Percentiles rank a stretch among this genome's conserved stretches.
phyloP scores from a whole-genome alignment of 2,797 vertebrate genomes.

The Myiotriccus ornatus region DNA sequence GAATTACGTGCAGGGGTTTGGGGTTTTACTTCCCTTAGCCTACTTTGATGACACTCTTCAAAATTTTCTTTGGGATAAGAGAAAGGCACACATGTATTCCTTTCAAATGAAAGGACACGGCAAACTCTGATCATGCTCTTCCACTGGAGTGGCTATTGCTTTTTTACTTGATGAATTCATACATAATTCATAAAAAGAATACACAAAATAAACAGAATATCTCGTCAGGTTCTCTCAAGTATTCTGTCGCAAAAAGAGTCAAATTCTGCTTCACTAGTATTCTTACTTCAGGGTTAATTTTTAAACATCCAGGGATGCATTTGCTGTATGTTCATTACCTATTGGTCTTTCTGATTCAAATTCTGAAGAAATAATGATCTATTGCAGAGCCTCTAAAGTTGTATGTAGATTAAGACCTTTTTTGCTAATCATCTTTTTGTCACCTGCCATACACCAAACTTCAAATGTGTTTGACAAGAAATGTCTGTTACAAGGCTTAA shows the following conservation, averaged over 20 bases:
- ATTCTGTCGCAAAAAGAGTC: not conserved
- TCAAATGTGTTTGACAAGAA: not conserved
- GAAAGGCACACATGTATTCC: not conserved
- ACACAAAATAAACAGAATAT: not conserved
- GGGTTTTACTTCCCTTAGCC: not conserved
- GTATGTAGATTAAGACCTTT: not conserved
- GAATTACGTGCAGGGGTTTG: not conserved
- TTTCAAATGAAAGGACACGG: not conserved
- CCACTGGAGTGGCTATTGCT: not conserved
- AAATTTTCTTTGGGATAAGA: not conserved
- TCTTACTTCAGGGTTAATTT: not conserved
- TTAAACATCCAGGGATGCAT: not conserved
- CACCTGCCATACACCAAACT: not conserved
- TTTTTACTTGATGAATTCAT: not conserved
- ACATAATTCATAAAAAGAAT: not conserved
- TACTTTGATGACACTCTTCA: not conserved
- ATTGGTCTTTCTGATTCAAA: not conserved
- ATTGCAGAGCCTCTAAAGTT: not conserved
- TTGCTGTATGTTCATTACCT: not conserved
- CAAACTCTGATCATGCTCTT: not conserved
- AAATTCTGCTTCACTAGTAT: not conserved
- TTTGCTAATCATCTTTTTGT: not conserved
- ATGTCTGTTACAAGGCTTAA: not conserved
- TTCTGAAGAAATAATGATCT: not conserved
- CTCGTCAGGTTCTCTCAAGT: not conserved